Evolutionary conservation across 2,797 vertebrate genomes (phyloP), one percentile per base, ranked within the genome.

Genomic region (Cyclopterus lumpus): DNA sequence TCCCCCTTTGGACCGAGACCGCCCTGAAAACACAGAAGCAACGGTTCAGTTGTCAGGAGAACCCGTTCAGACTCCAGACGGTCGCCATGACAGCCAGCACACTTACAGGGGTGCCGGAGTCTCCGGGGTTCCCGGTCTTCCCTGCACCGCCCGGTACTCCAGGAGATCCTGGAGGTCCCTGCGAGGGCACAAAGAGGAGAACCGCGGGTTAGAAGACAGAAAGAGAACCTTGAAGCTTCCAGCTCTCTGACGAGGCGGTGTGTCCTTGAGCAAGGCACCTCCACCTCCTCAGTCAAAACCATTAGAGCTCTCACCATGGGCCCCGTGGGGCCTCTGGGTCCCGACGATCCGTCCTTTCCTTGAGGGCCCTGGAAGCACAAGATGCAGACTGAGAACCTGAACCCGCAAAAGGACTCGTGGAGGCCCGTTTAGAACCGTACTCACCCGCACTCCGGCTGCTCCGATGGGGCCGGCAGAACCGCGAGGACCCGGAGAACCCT

Each of bases 141-240:
- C 98, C 98, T 76, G 94, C 88, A 3, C 93, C 89, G 61, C 98
- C 98, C 57, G 94, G 82, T 67, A 93, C 88, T 92, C 98, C 97
- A 10, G 96, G 97, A 89, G 96, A 89, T 89, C 98, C 98, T 5
- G 97, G 96, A 65, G 95, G 88, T 88, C 98, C 98, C 98, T 99
- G 85, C 51, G n/a, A 75, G 49, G 46, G 70, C 55, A 70, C 28
- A 58, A 10, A 73, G 63, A 67, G 5, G 6, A 16, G 44, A 0
- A n/a, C 7, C 1, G 6, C 15, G 10, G 6, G 49, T 64, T 1
- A 32, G 32, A 7, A 32, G 32, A 32, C n/a, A n/a, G n/a, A n/a
- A n/a, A n/a, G n/a, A n/a, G n/a, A n/a, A n/a, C n/a, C n/a, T n/a
- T n/a, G n/a, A n/a, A n/a, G n/a, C n/a, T n/a, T n/a, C n/a, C n/a